Percentiles rank a stretch among this genome's conserved stretches.
These are phyloP conservation scores for Crotalus helleri DNA, from an alignment of 2,113 vertebrate species.

Conservation along the genomic window DNA sequence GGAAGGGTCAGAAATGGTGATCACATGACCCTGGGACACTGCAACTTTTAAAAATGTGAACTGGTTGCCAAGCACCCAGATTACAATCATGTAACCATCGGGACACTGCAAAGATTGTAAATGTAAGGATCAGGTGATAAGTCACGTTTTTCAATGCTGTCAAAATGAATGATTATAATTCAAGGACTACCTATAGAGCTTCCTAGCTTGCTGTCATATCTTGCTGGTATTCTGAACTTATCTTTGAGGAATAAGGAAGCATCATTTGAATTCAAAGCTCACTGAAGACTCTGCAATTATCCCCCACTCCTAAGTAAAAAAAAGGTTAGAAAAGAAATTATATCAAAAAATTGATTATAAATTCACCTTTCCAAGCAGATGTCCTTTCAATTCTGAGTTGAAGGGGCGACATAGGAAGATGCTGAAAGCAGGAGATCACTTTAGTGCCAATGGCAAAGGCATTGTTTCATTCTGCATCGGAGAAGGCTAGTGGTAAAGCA, in stretches of 20 bases:
- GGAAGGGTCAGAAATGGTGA: background rate
- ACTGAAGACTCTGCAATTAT: background rate
- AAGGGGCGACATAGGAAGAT: background rate
- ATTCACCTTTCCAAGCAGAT: background rate
- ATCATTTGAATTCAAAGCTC: constrained; percentile 39
- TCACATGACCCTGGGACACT: background rate
- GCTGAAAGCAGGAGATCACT: background rate
- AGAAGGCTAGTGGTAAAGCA: background rate
- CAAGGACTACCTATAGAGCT: background rate
- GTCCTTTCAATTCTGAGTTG: background rate
- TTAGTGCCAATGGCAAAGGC: background rate
- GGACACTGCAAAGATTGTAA: background rate
- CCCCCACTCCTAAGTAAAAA: background rate
- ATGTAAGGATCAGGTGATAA: background rate
- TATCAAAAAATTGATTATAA: background rate
- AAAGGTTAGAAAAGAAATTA: background rate
- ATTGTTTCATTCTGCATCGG: background rate
- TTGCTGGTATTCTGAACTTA: constrained; percentile 9
- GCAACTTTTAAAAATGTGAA: background rate
- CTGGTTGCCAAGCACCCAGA: background rate
- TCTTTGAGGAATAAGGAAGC: constrained; percentile 18
- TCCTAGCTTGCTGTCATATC: background rate
- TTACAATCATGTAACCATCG: background rate
- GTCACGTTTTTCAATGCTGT: background rate
- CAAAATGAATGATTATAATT: background rate